A percentile compares a stretch with the other conserved stretches of the same genome.
Evolutionary conservation across 2,797 vertebrate species (phyloP).

Genomic region (Tragelaphus oryx): DNA sequence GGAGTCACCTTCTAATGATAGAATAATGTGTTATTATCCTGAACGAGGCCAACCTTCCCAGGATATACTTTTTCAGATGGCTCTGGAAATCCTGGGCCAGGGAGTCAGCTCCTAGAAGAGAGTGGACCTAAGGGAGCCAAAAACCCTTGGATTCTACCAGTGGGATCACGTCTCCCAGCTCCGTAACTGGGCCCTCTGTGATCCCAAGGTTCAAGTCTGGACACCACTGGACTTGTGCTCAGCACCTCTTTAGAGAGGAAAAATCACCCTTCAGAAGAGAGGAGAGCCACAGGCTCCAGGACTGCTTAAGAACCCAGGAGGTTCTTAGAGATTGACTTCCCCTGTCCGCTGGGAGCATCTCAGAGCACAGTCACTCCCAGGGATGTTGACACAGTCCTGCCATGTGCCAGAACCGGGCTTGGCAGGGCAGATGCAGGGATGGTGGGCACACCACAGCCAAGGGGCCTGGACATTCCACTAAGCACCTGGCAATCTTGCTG

Average conservation of each 20-base stretch:
- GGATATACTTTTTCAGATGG: neutral
- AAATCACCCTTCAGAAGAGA: neutral
- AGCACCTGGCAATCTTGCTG: rapidly evolving
- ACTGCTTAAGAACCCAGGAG: neutral
- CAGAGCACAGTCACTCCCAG: no score
- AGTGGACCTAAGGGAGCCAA: rapidly evolving
- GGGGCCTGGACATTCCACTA: neutral
- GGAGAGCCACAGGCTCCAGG: neutral
- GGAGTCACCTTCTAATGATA: neutral
- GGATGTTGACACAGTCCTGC: no score
- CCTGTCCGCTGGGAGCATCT: neutral
- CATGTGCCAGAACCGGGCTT: rapidly evolving
- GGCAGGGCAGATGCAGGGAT: rapidly evolving
- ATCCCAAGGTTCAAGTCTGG: rapidly evolving
- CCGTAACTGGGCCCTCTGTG: neutral
- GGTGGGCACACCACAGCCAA: neutral
- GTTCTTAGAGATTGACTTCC: neutral
- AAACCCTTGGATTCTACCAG: neutral
- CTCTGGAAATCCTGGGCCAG: rapidly evolving
- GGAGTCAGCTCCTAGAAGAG: neutral
- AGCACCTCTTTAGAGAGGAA: neutral
- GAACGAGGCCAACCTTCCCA: neutral
- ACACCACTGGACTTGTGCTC: neutral
- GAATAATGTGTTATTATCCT: neutral
- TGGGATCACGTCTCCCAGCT: rapidly evolving